Base-by-base conservation (phyloP, 2,888 invertebrate species). In the Drosophila antonietae region DNA sequence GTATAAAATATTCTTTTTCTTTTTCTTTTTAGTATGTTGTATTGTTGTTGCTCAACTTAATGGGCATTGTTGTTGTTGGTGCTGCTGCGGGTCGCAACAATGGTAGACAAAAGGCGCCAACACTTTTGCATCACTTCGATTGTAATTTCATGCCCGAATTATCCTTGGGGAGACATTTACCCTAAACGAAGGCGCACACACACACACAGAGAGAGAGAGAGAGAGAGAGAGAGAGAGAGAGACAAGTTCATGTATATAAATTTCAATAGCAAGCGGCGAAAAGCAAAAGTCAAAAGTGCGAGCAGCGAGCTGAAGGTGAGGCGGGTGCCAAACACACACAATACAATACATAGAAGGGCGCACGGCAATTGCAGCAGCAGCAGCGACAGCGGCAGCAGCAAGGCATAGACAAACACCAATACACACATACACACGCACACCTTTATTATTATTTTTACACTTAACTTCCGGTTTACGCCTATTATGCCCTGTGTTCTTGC, bases 71-170 rank as follows among this genome's bases (percentile, higher is more conserved):
- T 78, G 57, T 68, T 74, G 77, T 31, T 55, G 52, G 23, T 67
- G 68, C 9, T 60, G 65, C 33, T 77, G 78, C 41, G 61, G 74
- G 64, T 61, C 66, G 70, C 65, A 73, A 81, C 78, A 81, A 81
- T 75, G 73, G 83, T 79, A 82, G 83, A 83, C 82, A 82, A 82
- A 83, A 81, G 83, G 81, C 83, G 78, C 78, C 84, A 80, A 85
- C 85, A 81, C 81, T 83, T 82, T 83, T 83, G 80, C 84, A 83
- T 76, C 86, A 89, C 90, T 90, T 89, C 90, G 91, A 91, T 91
- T 91, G 91, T 91, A 92, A 91, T 92, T 92, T 91, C 91, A 92
- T 91, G 91, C 91, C 87, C 90, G 91, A 91, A 91, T 92, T 91
- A 91, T 91, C 90, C 91, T 90, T 89, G 81, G 91, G 91, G 90